Percentiles rank a stretch among this genome's conserved stretches.
These are phyloP conservation scores for Lordiphosa stackelbergi DNA, from an alignment of 1,140 invertebrate species.

Conservation along the genomic window DNA sequence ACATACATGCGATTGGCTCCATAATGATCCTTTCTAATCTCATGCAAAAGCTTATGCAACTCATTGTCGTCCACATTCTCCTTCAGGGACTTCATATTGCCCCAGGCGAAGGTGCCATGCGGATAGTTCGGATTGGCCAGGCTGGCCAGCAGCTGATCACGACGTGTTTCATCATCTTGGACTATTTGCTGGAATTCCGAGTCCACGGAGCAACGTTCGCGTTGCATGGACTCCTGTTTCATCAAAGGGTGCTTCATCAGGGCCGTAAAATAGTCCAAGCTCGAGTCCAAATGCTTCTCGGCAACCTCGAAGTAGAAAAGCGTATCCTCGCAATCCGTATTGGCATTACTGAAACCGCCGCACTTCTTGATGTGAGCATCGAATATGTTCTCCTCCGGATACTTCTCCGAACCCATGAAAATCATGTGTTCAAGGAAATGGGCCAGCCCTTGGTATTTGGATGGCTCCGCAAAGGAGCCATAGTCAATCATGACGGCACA, in stretches of 20 bases:
- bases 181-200: constrained; percentile 80
- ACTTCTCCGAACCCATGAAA: constrained; percentile 94
- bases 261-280: constrained; percentile 92
- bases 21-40: constrained; percentile 90
- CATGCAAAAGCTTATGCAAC: constrained; percentile 83
- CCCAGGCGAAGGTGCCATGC: constrained; percentile 90
- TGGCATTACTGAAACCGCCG: constrained; percentile 89
- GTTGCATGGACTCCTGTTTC: constrained; percentile 89
- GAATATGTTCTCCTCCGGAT: constrained; percentile 90
- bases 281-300: constrained; percentile 84
- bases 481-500: constrained; percentile 85
- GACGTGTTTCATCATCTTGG: constrained; percentile 65
- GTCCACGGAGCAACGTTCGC: constrained; percentile 94
- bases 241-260: constrained; percentile 94
- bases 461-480: constrained; percentile 84
- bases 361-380: constrained; percentile 88
- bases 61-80: constrained; percentile 83
- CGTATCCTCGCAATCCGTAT: constrained; percentile 90
- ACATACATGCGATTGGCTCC: constrained; percentile 93
- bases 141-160: constrained; percentile 84
- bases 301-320: constrained; percentile 93
- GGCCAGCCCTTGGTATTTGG: constrained; percentile 89
- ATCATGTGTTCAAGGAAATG: constrained; percentile 98
- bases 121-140: constrained; percentile 85
- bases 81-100: constrained; percentile 87